Conservation (phyloP, 2,797 vertebrate species). For the Chaunax sp. region DNA sequence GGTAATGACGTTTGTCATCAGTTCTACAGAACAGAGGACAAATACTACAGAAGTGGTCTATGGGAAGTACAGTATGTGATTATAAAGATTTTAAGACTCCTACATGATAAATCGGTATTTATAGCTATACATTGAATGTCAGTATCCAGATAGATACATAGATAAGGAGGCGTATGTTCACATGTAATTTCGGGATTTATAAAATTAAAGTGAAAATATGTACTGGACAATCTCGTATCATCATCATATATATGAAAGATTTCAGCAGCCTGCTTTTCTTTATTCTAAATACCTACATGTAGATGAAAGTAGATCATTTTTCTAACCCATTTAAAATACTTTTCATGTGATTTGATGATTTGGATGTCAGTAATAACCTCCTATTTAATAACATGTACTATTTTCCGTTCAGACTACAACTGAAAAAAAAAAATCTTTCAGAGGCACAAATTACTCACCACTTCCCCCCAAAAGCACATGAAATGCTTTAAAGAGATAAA, state of each 20-base stretch:
- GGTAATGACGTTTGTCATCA: neutral
- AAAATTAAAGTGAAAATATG: too few species aligned
- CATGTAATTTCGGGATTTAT: too few species aligned
- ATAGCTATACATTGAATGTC: too few species aligned
- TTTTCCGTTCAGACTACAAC: slow-evolving; percentile 5
- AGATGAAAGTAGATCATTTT: slow-evolving; percentile 1
- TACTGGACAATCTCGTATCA: too few species aligned
- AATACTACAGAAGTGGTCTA: too few species aligned
- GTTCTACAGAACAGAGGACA: too few species aligned
- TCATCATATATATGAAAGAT: neutral
- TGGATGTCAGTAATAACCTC: slow-evolving; percentile 14
- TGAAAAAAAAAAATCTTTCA: slow-evolving; percentile 10
- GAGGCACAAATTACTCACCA: neutral
- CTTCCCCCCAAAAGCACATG: neutral
- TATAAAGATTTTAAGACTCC: too few species aligned
- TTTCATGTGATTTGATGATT: neutral
- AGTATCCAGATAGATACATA: neutral
- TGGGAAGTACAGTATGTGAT: too few species aligned
- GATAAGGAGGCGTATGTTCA: too few species aligned
- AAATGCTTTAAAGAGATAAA: slow-evolving; percentile 28
- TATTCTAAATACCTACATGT: neutral
- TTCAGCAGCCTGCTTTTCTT: neutral
- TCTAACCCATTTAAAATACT: neutral
- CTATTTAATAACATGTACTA: neutral
- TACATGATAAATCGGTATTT: too few species aligned